phyloP scores from a whole-genome alignment of 2,888 invertebrate species.

The Drosophila aldrichi region DNA sequence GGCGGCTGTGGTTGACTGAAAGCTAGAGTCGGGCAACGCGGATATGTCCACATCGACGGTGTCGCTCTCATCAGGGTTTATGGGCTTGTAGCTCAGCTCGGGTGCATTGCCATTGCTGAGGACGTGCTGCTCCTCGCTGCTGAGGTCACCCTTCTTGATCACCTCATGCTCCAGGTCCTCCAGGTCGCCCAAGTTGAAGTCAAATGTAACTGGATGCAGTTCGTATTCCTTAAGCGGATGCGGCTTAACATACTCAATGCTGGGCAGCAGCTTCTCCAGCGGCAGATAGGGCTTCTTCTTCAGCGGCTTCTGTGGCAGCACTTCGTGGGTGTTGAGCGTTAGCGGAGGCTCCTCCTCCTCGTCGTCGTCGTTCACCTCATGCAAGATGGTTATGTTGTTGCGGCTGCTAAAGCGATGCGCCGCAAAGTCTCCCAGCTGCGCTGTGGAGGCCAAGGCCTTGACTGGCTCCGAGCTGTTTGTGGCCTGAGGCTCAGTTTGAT shows the following conservation, averaged over 20 bases:
- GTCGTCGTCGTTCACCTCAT: constrained; percentile 56
- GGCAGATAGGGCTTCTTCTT: constrained; percentile 83
- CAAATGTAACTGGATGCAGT: constrained; percentile 83
- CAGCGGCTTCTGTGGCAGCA: constrained; percentile 73
- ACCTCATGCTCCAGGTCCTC: constrained; percentile 84
- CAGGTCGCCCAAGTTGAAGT: constrained; percentile 84
- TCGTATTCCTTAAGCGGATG: constrained; percentile 80
- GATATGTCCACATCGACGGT: constrained; percentile 60
- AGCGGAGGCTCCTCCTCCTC: constrained; percentile 64
- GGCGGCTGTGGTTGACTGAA: constrained; percentile 32
- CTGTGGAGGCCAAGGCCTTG: constrained; percentile 40
- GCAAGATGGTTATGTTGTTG: constrained; percentile 81
- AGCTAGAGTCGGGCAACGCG: constrained; percentile 37
- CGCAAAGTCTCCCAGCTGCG: constrained; percentile 15
- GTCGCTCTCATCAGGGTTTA: constrained; percentile 65
- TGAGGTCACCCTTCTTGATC: constrained; percentile 82
- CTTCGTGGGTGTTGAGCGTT: constrained; percentile 79
- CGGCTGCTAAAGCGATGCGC: constrained; percentile 36
- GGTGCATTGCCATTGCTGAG: constrained; percentile 65
- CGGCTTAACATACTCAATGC: constrained; percentile 75
- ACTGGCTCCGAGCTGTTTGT: not conserved
- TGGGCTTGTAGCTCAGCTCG: constrained; percentile 54
- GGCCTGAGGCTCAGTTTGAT: not conserved
- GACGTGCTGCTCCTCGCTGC: constrained; percentile 78
- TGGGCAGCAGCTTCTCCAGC: constrained; percentile 73